Conservation (phyloP, 37 sponge, comb jelly and placozoan species). For the Geodia barretti region DNA sequence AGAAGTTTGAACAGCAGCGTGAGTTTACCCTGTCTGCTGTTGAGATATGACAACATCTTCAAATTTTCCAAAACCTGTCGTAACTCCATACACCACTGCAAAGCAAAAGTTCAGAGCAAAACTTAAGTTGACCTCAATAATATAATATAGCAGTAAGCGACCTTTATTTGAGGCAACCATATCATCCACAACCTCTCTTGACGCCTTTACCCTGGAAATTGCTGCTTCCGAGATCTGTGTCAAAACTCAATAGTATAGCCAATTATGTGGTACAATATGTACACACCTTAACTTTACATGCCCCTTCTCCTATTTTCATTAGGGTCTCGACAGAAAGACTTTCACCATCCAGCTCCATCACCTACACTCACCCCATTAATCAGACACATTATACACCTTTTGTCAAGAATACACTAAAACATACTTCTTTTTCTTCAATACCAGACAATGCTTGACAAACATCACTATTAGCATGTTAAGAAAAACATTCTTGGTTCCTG, state of each 20-base stretch:
- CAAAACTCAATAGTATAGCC: neutral
- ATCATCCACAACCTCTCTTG: constrained; percentile 56
- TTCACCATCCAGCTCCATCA: constrained; percentile 48
- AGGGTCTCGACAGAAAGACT: constrained; percentile 13
- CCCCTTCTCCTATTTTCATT: constrained; percentile 39
- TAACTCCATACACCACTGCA: constrained; percentile 81
- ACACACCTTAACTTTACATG: constrained; percentile 25
- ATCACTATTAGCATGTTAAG: too few relatives aligned
- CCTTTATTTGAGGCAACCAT: constrained; percentile 46
- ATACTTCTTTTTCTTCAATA: too few relatives aligned
- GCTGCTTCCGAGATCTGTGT: constrained; percentile 43
- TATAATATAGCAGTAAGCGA: neutral
- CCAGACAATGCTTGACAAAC: too few relatives aligned
- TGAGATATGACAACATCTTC: constrained; percentile 49
- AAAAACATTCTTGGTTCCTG: too few relatives aligned
- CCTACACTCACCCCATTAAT: too few relatives aligned
- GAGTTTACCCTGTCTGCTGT: constrained; percentile 55
- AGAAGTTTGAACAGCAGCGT: neutral
- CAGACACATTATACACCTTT: too few relatives aligned
- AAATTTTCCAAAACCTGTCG: constrained; percentile 85
- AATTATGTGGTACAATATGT: too few relatives aligned
- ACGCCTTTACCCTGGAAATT: constrained; percentile 8
- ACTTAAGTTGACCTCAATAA: neutral
- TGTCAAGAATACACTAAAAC: too few relatives aligned
- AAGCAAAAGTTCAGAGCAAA: neutral